These are phyloP conservation scores for Periplaneta americana DNA, from an alignment of 1,140 invertebrate species.

Conservation along the genomic window DNA sequence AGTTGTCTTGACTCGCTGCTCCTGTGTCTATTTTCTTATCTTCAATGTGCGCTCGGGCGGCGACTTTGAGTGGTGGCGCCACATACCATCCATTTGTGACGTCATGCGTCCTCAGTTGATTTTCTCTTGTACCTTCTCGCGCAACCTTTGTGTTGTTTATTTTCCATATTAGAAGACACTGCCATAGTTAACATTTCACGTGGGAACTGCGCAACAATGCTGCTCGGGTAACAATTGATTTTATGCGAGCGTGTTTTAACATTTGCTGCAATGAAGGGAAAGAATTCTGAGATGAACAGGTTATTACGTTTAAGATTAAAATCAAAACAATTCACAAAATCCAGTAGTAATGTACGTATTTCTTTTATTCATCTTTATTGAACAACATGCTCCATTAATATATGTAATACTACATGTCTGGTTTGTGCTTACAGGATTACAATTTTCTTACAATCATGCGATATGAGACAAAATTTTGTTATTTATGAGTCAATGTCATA, in stretches of 20 bases:
- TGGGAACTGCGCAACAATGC: neutral
- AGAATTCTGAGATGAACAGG: too few relatives aligned
- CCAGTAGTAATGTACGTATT: too few relatives aligned
- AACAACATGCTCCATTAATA: too few relatives aligned
- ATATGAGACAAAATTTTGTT: too few relatives aligned
- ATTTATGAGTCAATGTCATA: too few relatives aligned
- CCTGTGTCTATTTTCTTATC: neutral
- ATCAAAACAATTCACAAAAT: too few relatives aligned
- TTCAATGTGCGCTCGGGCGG: neutral
- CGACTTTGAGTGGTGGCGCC: neutral
- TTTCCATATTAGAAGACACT: neutral
- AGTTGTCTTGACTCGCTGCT: neutral
- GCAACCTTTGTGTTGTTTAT: neutral
- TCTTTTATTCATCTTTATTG: too few relatives aligned
- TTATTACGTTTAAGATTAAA: too few relatives aligned
- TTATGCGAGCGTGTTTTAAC: neutral
- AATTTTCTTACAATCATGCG: too few relatives aligned
- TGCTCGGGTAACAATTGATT: neutral
- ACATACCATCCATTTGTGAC: neutral
- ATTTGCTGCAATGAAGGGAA: neutral
- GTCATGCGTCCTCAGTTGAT: neutral
- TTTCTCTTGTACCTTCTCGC: neutral
- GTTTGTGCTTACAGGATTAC: too few relatives aligned
- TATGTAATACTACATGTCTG: too few relatives aligned
- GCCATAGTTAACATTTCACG: neutral